Evolutionary conservation across 2,113 vertebrate species (phyloP).

Genomic region (Leucoraja erinaceus): DNA sequence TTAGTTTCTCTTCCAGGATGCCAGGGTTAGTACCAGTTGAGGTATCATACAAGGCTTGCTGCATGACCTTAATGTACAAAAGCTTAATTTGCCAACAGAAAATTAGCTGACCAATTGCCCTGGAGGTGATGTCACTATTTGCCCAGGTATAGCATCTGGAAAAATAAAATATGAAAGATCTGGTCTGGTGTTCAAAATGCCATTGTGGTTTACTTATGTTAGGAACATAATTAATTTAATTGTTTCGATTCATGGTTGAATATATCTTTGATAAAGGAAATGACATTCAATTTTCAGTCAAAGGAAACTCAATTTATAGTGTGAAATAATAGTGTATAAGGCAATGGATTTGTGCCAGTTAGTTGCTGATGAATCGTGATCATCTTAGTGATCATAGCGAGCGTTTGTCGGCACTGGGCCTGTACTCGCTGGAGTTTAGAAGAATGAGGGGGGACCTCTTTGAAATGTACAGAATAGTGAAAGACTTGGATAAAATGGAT

Average conservation of each 20-base stretch:
- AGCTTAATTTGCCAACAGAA: too few relatives aligned
- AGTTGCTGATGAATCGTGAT: neutral
- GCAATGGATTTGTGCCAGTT: neutral
- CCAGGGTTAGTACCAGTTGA: too few relatives aligned
- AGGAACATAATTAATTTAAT: neutral
- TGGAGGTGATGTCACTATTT: neutral
- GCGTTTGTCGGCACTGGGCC: too few relatives aligned
- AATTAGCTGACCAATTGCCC: neutral
- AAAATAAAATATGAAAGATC: neutral
- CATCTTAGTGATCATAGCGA: neutral
- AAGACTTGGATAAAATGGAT: too few relatives aligned
- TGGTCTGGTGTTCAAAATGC: neutral
- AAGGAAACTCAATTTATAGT: neutral
- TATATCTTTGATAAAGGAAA: neutral
- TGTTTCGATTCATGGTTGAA: neutral
- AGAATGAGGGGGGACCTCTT: too few relatives aligned
- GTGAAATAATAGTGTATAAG: neutral
- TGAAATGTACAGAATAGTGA: too few relatives aligned
- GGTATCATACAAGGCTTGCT: too few relatives aligned
- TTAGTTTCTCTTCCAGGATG: neutral
- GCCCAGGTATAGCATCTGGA: neutral
- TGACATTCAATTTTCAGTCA: neutral
- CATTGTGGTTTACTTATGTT: neutral
- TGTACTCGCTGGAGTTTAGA: too few relatives aligned
- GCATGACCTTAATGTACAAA: too few relatives aligned